Base-by-base conservation (phyloP, 2,888 invertebrate species). In the Calameuta idolon region DNA sequence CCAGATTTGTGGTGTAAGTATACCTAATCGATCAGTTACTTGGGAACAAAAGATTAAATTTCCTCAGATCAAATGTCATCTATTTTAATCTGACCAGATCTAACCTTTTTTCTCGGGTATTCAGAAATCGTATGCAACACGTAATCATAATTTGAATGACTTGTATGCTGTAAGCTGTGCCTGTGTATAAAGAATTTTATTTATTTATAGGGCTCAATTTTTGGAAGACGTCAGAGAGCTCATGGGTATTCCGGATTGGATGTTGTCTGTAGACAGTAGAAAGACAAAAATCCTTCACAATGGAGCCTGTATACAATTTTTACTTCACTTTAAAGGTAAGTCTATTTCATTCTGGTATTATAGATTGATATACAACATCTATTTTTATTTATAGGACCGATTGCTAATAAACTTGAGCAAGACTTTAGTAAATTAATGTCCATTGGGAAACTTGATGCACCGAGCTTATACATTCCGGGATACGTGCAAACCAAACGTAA, bases 221-320 rank as follows among this genome's bases (percentile, higher is more conserved):
- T 94, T 98, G 84, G 95, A 95, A 79, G 97, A 97, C 83, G 93
- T 97, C 12, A 94, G 97, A 68, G 93, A 94, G 76, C 95, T 97
- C 37, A 94, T 98, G 95, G 97, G 97, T 37, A 95, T 96, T 77
- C 98, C 98, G 0, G 96, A 96, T 89, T 98, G 98, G 98, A 96
- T 97, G 95, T 90, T 98, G 83, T 95, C 95, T 31, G 95, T 97
- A 77, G 98, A 98, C 92, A 94, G 95, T 69, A 93, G 97, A 11
- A 95, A 95, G 90, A 97, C 97, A 0, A 95, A 95, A 88, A 92
- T 93, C 37, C 92, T 98, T 76, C 96, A 97, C 89, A 93, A 94
- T 82, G 96, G 96, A 78, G 94, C 95, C 74, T 98, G 98, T 89
- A 93, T 97, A 31, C 98, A 98, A 92, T 93, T 98, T 87, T 93